Conservation (phyloP, 2,113 vertebrate species). For the Ailuropoda melanoleuca region DNA sequence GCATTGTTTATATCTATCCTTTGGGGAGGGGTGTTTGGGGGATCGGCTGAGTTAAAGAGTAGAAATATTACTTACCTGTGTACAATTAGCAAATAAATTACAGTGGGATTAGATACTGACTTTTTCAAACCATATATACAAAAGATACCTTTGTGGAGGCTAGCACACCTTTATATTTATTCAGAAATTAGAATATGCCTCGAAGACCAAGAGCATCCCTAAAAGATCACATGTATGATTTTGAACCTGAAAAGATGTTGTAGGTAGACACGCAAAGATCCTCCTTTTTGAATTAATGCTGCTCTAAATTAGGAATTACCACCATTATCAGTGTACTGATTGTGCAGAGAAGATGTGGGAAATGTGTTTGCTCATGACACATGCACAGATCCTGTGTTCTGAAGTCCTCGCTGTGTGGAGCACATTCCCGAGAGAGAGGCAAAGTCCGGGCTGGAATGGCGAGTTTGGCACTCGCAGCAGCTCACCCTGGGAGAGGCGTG, state of each 20-base stretch:
- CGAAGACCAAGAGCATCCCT: neutral
- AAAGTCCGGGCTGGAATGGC: neutral
- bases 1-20: neutral
- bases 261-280: neutral
- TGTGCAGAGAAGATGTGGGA: neutral
- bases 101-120: conserved; percentile 49
- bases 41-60: neutral
- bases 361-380: neutral
- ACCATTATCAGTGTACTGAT: neutral
- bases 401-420: accelerated
- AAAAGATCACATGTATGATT: neutral
- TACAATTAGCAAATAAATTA: conserved; percentile 66
- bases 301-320: neutral
- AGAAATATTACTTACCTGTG: neutral
- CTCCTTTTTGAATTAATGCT: neutral
- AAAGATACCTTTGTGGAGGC: neutral
- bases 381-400: neutral
- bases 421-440: too few relatives aligned
- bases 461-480: neutral
- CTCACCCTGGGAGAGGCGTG: too few relatives aligned
- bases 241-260: conserved; percentile 32
- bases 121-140: conserved; percentile 19
- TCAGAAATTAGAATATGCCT: neutral
- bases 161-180: conserved; percentile 13
- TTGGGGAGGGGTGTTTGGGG: accelerated